These are phyloP conservation scores for Acanthornis magna DNA, from an alignment of 2,797 vertebrate genomes.

Conservation along the genomic window DNA sequence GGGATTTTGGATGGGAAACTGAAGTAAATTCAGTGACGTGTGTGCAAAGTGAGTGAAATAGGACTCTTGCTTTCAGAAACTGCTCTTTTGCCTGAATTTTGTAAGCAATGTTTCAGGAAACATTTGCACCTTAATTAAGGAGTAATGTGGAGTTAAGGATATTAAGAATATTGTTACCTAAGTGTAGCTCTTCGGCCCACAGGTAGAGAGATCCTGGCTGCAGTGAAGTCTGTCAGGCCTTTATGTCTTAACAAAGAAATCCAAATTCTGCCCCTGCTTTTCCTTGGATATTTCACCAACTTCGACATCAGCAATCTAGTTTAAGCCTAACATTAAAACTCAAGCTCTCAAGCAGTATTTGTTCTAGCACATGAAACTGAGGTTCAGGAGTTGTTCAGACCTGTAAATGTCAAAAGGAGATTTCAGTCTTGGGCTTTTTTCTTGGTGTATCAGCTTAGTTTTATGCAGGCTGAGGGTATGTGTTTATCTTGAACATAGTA, in stretches of 20 bases:
- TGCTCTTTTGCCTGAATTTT: not conserved
- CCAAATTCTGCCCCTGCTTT: not conserved
- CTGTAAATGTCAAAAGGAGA: not conserved
- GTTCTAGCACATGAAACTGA: not conserved
- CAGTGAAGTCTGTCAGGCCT: not conserved
- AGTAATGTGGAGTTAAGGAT: not conserved
- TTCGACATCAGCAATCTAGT: not conserved
- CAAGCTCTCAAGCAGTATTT: not conserved
- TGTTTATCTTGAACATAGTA: not conserved
- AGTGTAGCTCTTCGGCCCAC: accelerated
- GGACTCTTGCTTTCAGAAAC: not conserved
- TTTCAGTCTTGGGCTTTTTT: not conserved
- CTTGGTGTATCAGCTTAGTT: not conserved
- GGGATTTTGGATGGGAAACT: not conserved
- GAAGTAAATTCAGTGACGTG: not conserved
- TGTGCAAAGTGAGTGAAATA: not conserved
- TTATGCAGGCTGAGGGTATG: not conserved
- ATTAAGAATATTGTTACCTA: not conserved
- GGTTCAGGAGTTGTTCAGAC: not conserved
- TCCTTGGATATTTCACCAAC: not conserved
- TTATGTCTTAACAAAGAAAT: not conserved
- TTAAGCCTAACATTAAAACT: not conserved
- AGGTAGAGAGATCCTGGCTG: not conserved
- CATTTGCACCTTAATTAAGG: not conserved
- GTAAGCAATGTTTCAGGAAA: not conserved